These are phyloP conservation scores for Andrena flavipes DNA, from an alignment of 2,888 invertebrate genomes.

Conservation along the genomic window DNA sequence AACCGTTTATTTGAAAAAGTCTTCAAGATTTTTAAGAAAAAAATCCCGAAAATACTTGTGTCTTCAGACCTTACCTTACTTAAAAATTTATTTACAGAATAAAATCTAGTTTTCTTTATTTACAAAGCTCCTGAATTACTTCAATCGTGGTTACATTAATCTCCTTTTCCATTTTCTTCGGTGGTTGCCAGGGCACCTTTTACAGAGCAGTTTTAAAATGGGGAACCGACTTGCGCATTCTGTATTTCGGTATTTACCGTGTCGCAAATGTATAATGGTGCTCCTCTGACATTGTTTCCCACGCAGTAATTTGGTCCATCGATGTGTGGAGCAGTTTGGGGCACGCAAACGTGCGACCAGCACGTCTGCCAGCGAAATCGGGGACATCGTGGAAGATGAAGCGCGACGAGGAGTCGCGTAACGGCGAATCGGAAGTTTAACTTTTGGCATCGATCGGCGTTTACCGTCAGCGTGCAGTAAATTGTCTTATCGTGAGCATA, in stretches of 20 bases:
- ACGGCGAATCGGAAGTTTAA: slow-evolving; percentile 8
- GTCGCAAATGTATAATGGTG: not conserved
- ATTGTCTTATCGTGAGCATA: slow-evolving; percentile 4
- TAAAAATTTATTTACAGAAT: too few species aligned
- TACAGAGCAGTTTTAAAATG: too few species aligned
- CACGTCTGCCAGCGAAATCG: not conserved
- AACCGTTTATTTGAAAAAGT: too few species aligned
- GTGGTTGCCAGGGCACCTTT: too few species aligned
- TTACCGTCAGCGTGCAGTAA: not conserved
- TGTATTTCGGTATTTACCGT: not conserved
- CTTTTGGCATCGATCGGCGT: slow-evolving; percentile 17
- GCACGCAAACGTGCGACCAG: not conserved
- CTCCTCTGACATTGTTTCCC: not conserved
- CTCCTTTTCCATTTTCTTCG: too few species aligned
- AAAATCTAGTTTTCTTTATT: too few species aligned
- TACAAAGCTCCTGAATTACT: too few species aligned
- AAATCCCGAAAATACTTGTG: too few species aligned
- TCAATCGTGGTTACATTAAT: too few species aligned
- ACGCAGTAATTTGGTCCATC: not conserved
- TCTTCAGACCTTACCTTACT: too few species aligned
- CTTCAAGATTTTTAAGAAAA: too few species aligned
- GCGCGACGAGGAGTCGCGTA: not conserved
- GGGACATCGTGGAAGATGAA: not conserved
- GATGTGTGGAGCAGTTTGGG: not conserved
- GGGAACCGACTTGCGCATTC: too few species aligned